phyloP scores from a whole-genome alignment of 2,888 invertebrate species.

The Lochmaea capreae region DNA sequence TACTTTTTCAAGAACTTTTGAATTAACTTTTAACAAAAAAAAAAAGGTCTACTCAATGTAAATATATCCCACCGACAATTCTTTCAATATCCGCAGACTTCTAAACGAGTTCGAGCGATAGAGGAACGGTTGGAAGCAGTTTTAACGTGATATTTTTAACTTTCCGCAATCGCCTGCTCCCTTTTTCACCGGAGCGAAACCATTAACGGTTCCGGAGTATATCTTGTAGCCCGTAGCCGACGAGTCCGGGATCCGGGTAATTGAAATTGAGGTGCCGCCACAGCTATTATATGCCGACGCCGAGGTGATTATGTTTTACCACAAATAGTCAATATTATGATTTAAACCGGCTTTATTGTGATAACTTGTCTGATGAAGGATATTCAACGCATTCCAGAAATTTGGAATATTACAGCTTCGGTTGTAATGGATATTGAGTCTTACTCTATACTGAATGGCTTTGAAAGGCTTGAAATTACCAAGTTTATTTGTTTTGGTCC shows the following conservation, averaged over 20 bases:
- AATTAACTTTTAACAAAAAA: neutral
- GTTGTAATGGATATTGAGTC: neutral
- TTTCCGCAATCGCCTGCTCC: constrained; percentile 17
- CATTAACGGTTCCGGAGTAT: constrained; percentile 42
- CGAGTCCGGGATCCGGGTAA: constrained; percentile 48
- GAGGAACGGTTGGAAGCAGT: constrained; percentile 8
- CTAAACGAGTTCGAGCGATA: constrained; percentile 11
- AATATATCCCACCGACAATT: neutral
- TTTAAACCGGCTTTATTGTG: constrained; percentile 41
- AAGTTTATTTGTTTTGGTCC: neutral
- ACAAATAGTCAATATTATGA: constrained; percentile 49
- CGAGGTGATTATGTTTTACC: constrained; percentile 48
- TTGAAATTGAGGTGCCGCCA: constrained; percentile 54
- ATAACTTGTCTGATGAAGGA: constrained; percentile 30
- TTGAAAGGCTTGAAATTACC: neutral
- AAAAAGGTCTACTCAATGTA: neutral
- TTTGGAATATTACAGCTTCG: neutral
- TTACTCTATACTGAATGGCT: neutral
- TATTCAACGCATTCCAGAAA: constrained; percentile 2
- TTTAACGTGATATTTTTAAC: constrained; percentile 26
- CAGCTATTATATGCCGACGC: constrained; percentile 48
- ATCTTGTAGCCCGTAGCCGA: constrained; percentile 40
- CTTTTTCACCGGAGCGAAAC: constrained; percentile 27
- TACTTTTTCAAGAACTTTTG: neutral
- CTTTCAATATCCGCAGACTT: constrained; percentile 1